These are phyloP conservation scores for Chaenocephalus aceratus DNA, from an alignment of 2,113 vertebrate species.

Conservation along the genomic window DNA sequence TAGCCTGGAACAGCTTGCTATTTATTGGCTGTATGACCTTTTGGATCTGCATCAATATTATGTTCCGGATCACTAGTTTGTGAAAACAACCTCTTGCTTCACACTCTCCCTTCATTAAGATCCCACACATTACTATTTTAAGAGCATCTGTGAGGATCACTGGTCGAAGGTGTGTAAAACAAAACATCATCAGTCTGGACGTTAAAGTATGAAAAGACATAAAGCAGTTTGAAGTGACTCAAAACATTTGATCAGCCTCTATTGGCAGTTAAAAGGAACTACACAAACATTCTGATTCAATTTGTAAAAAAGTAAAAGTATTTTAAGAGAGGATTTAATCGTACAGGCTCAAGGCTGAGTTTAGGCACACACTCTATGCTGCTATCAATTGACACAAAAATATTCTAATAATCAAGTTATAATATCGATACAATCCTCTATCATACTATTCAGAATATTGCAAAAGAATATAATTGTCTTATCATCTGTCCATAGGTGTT, in stretches of 20 bases:
- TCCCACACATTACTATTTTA: conserved; percentile 1
- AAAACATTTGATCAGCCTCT: conserved; percentile 9
- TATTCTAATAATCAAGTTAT: neutral
- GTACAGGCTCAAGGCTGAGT: neutral
- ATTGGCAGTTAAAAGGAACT: conserved; percentile 9
- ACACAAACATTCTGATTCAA: neutral
- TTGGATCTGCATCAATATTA: conserved; percentile 10
- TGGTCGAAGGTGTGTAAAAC: neutral
- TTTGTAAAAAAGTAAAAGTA: neutral
- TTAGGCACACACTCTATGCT: neutral
- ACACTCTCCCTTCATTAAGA: neutral
- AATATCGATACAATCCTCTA: too few species aligned
- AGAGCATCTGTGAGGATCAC: neutral
- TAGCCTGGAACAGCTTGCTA: neutral
- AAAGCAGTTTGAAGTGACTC: neutral
- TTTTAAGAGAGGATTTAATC: neutral
- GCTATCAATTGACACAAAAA: neutral
- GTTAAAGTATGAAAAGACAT: neutral
- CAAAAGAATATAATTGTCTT: neutral
- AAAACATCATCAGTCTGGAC: neutral
- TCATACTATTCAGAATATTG: too few species aligned
- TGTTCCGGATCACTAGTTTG: conserved; percentile 36
- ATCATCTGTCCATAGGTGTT: neutral
- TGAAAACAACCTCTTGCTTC: conserved; percentile 19
- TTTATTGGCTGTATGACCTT: conserved; percentile 11